Base-by-base conservation (phyloP, 2,113 vertebrate genomes). In the Phocoena sinus region DNA sequence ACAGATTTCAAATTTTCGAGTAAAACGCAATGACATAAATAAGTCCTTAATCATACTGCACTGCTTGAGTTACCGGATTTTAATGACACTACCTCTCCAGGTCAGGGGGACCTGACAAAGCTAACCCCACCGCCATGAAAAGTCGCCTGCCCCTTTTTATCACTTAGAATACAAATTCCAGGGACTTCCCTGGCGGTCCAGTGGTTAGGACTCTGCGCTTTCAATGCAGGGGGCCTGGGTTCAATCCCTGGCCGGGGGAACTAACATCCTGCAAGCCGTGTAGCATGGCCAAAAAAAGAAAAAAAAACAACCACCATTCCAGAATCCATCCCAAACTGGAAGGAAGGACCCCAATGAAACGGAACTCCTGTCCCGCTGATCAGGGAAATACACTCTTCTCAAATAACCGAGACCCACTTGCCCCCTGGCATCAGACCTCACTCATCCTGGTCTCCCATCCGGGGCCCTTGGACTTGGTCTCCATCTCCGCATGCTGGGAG, bases 1-100 rank as follows among this genome's bases (percentile, higher is more conserved):
- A 81, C 31, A 94, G 97, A 98, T 95, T 87, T 87, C 87, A 80
- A 79, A 77, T 70, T 73, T 63, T 1, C 70, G 20, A 95, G 95
- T 93, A 94, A 67, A 58, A 91, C 88, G 71, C 41, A 71, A 36
- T 10, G 5, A 95, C 47, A 53, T 25, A 73, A 97, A 33, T 3
- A 76, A 88, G 93, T 26, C 90, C 58, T 38, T 38, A 8, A 9
- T 3, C 53, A 71, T 21, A 36, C 6, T 47, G 76, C 93, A 20
- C 14, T 38, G 47, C 3, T 1, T 67, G 58, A 50, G 36, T 50
- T 82, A 92, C 84, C 77, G 62, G 33, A 33, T 79, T 31, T 62
- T 44, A 67, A 79, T 0, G 25, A 14, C 31, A 18, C 67, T 33
- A 62, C 15, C 77, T 31, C 0, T 65, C 38, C 36, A 1, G 33